Percentiles rank a stretch among this genome's conserved stretches.
phyloP scores from a whole-genome alignment of 2,888 invertebrate species.

The Scaptomyza tumidula region DNA sequence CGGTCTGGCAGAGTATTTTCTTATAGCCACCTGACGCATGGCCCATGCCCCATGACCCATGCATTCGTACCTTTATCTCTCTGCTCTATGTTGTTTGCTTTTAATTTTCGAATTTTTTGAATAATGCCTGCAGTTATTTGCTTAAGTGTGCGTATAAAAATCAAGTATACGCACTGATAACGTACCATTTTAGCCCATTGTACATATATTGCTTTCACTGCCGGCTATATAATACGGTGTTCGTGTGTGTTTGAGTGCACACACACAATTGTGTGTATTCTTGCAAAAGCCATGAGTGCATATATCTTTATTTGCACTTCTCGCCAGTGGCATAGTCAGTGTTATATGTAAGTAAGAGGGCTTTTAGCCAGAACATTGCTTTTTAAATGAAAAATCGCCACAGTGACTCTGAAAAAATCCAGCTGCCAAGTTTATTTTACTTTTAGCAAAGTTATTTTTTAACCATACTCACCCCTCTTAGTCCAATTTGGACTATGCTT shows the following conservation, averaged over 20 bases:
- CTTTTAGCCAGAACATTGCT: not conserved
- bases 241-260: slow-evolving; percentile 4
- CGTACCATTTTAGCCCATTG: slow-evolving; percentile 61
- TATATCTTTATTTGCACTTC: slow-evolving; percentile 26
- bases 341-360: not conserved
- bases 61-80: slow-evolving; percentile 3
- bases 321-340: slow-evolving; percentile 37
- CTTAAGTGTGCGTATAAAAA: slow-evolving; percentile 80
- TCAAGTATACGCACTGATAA: slow-evolving; percentile 78
- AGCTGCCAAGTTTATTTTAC: not conserved
- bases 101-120: slow-evolving; percentile 79
- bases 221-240: slow-evolving; percentile 20
- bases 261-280: slow-evolving; percentile 10
- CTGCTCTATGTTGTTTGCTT: slow-evolving; percentile 72
- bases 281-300: slow-evolving; percentile 15
- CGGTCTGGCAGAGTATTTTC: slow-evolving; percentile 51
- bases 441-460: not conserved
- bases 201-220: slow-evolving; percentile 33
- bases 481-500: not conserved
- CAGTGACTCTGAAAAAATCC: not conserved
- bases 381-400: not conserved
- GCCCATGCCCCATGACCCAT: not conserved
- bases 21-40: slow-evolving; percentile 52
- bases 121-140: slow-evolving; percentile 78
- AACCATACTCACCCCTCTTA: not conserved